A percentile compares a stretch with the other conserved stretches of the same genome.
Conservation (phyloP, 2,113 vertebrate species). For the Opisthocomus hoazin region DNA sequence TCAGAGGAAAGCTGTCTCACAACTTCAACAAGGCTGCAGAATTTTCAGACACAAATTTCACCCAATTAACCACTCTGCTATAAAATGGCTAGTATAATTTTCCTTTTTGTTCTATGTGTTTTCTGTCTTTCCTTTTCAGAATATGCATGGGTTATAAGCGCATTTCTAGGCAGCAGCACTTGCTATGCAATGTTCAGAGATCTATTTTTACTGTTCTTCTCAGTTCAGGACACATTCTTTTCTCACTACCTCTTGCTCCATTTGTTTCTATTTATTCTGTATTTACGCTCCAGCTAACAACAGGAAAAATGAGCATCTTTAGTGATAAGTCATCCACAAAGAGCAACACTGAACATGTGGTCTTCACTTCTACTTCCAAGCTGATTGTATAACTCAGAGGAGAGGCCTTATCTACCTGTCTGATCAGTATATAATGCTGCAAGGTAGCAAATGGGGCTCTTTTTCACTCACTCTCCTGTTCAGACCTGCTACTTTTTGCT, state of each 20-base stretch:
- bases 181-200: fast-evolving
- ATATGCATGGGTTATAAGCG: not conserved
- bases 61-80: not conserved
- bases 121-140: not conserved
- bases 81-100: not conserved
- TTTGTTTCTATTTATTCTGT: not conserved
- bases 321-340: not conserved
- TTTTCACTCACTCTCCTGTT: not conserved
- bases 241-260: not conserved
- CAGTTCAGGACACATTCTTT: not conserved
- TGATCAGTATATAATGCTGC: not conserved
- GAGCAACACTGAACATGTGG: not conserved
- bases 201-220: not conserved
- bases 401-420: not conserved
- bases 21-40: not conserved
- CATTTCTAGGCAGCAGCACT: not conserved
- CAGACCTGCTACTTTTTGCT: constrained; percentile 17
- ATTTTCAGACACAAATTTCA: not conserved
- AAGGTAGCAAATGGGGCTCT: not conserved
- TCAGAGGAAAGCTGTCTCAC: not conserved
- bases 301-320: not conserved
- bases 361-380: not conserved
- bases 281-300: not conserved
- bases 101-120: not conserved
- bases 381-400: not conserved